Evolutionary conservation across 2,888 invertebrate genomes (phyloP).

Genomic region (Trichogramma dendrolimi): DNA sequence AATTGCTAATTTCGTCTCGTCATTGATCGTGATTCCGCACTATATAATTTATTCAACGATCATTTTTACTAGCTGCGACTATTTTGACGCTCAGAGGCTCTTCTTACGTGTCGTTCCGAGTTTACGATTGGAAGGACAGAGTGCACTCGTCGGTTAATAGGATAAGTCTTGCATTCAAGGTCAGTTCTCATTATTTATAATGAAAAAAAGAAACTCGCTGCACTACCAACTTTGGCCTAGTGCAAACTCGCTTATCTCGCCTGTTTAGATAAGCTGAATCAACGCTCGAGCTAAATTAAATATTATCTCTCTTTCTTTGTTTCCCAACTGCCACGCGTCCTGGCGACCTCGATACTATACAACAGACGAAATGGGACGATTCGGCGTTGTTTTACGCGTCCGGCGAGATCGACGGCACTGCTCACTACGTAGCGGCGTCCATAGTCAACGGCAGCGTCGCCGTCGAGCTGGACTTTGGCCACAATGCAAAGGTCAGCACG

Average conservation of each 20-base stretch:
- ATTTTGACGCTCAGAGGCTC: slow-evolving; percentile 83
- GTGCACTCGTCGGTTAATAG: slow-evolving; percentile 83
- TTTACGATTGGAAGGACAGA: slow-evolving; percentile 88
- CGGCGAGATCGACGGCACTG: slow-evolving; percentile 81
- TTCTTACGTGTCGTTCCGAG: slow-evolving; percentile 86
- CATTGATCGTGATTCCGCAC: too few relatives aligned
- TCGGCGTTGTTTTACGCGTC: slow-evolving; percentile 90
- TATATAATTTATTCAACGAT: slow-evolving; percentile 4
- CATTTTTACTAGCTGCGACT: slow-evolving; percentile 68
- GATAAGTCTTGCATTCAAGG: slow-evolving; percentile 85
- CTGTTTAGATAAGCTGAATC: too few relatives aligned
- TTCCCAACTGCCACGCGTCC: not conserved
- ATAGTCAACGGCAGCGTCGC: slow-evolving; percentile 78
- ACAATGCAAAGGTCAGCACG: slow-evolving; percentile 67
- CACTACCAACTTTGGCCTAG: not conserved
- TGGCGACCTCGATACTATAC: not conserved
- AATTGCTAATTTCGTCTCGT: slow-evolving; percentile 5
- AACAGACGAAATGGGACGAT: slow-evolving; percentile 82
- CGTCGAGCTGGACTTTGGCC: slow-evolving; percentile 82
- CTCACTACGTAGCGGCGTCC: slow-evolving; percentile 86
- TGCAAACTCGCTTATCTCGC: not conserved
- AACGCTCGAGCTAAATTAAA: not conserved
- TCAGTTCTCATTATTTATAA: slow-evolving; percentile 44
- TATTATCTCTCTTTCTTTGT: not conserved
- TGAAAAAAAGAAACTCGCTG: not conserved